Conservation (phyloP, 1,140 invertebrate species). For the Lasioglossum albipes region DNA sequence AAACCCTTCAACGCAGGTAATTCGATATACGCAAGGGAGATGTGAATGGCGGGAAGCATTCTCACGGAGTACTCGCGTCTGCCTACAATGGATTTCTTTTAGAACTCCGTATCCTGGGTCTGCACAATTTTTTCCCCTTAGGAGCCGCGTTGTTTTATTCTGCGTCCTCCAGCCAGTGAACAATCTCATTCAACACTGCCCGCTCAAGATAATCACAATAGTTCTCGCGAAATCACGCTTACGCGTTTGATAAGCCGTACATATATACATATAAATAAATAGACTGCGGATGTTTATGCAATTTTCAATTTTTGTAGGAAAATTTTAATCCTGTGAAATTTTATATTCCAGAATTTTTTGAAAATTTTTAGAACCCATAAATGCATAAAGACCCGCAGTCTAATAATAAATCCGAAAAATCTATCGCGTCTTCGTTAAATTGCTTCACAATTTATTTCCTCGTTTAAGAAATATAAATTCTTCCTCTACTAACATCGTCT, state of each 20-base stretch:
- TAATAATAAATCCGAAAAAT: too few relatives aligned
- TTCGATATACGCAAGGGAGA: constrained; percentile 45
- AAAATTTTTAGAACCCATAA: too few relatives aligned
- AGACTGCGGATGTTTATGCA: too few relatives aligned
- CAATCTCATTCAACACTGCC: constrained; percentile 2
- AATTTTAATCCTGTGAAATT: too few relatives aligned
- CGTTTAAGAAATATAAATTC: constrained; percentile 17
- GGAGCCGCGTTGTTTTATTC: background rate
- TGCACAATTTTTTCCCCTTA: constrained; percentile 24
- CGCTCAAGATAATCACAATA: background rate
- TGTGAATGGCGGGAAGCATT: constrained; percentile 40
- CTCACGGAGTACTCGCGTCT: constrained; percentile 26
- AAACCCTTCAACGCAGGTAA: constrained; percentile 53
- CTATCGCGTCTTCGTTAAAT: background rate
- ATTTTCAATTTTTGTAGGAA: too few relatives aligned
- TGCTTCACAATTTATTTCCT: constrained; percentile 24
- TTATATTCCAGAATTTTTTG: too few relatives aligned
- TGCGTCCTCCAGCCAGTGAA: background rate
- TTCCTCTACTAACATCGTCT: constrained; percentile 1
- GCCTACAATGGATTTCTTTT: constrained; percentile 33
- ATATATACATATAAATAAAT: too few relatives aligned
- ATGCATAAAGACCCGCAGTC: too few relatives aligned
- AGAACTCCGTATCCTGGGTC: constrained; percentile 19
- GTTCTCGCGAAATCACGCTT: too few relatives aligned
- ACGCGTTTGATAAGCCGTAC: background rate